Evolutionary conservation across 1,140 invertebrate genomes (phyloP).

Genomic region (Megathymus violae): DNA sequence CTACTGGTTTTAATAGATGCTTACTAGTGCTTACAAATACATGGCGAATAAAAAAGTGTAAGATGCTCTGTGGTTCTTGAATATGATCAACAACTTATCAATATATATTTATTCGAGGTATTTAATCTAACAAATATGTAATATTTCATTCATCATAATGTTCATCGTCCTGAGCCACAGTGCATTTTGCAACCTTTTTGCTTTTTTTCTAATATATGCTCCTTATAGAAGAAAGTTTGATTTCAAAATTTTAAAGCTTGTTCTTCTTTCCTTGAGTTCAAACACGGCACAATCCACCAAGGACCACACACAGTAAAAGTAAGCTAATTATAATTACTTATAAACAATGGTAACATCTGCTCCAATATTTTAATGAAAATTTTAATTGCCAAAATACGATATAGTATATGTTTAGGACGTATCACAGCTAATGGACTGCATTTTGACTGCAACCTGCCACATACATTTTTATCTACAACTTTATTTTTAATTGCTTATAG

Average conservation of each 20-base stretch:
- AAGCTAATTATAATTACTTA: slow-evolving; percentile 1
- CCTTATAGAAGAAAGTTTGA: not conserved
- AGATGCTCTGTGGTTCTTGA: not conserved
- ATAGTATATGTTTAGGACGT: no score
- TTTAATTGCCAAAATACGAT: no score
- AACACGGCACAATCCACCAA: not conserved
- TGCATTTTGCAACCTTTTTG: not conserved
- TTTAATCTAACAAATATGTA: no score
- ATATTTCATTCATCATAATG: no score
- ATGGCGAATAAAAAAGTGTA: not conserved
- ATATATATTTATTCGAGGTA: no score
- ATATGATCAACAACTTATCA: no score
- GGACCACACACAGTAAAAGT: not conserved
- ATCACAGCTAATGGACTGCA: slow-evolving; percentile 3
- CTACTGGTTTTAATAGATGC: not conserved
- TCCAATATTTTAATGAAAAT: no score
- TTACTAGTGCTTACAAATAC: not conserved
- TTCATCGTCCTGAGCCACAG: not conserved
- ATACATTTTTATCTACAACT: no score
- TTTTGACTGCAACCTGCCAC: slow-evolving; percentile 7
- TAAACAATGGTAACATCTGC: no score
- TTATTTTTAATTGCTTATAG: no score
- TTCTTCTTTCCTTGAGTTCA: slow-evolving; percentile 10
- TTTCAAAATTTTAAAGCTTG: not conserved
- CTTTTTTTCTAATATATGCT: not conserved